These are phyloP conservation scores for Philereme transversata DNA, from an alignment of 2,888 invertebrate genomes.

Conservation along the genomic window DNA sequence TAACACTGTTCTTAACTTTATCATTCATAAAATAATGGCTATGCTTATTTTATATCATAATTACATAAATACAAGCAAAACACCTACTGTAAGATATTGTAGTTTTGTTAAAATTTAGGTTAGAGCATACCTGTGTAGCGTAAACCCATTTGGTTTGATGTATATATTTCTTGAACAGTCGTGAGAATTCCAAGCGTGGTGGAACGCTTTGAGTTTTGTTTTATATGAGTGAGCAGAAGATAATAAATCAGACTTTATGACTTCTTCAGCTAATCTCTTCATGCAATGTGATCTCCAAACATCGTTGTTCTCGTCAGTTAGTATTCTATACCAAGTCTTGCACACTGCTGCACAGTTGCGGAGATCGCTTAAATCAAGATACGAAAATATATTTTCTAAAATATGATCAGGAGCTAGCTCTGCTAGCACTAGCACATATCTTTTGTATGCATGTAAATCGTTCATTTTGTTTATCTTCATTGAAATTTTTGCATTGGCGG, in stretches of 20 bases:
- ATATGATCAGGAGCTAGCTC: slow-evolving; percentile 90
- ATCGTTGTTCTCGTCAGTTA: slow-evolving; percentile 97
- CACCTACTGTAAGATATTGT: no score
- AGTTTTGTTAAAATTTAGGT: neutral
- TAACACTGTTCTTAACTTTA: no score
- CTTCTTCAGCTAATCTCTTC: slow-evolving; percentile 92
- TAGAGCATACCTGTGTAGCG: slow-evolving; percentile 90
- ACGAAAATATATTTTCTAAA: slow-evolving; percentile 95
- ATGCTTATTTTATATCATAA: no score
- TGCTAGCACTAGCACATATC: slow-evolving; percentile 85
- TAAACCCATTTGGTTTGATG: slow-evolving; percentile 98
- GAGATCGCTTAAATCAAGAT: slow-evolving; percentile 93
- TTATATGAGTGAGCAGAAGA: slow-evolving; percentile 95
- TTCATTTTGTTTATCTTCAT: slow-evolving; percentile 47
- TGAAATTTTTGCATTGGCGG: slow-evolving; percentile 34
- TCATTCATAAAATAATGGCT: no score
- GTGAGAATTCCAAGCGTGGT: slow-evolving; percentile 98
- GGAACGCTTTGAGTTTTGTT: slow-evolving; percentile 96
- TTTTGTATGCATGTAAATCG: slow-evolving; percentile 56
- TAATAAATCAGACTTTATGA: slow-evolving; percentile 94
- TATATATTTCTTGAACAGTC: slow-evolving; percentile 99
- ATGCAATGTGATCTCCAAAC: slow-evolving; percentile 97
- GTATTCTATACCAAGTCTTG: slow-evolving; percentile 95
- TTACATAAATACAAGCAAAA: no score
- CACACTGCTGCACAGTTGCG: slow-evolving; percentile 96